Evolutionary conservation across 2,113 vertebrate genomes (phyloP), one percentile per base, ranked within the genome.

Genomic region (Mormoops blainvillei): DNA sequence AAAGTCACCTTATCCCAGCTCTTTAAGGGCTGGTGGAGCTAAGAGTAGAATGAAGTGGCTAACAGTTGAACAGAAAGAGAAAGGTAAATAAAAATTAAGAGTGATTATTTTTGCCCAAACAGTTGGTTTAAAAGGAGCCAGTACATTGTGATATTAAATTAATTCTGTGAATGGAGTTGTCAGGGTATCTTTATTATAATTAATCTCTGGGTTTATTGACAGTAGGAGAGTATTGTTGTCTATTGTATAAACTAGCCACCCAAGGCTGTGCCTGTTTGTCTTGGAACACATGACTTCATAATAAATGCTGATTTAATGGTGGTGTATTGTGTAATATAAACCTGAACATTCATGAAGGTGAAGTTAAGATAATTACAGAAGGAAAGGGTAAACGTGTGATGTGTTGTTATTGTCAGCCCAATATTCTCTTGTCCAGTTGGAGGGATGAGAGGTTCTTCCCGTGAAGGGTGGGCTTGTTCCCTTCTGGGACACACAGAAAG

Each of bases 391-490:
- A 8, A 13, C 52, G 4, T 45, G n/a, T 26, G 78, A 7, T 31
- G 20, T 9, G 5, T 41, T 38, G 2, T 13, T 8, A 3, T 8
- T 56, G 20, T 12, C 63, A 24, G 11, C 45, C 48, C n/a, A 0
- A 33, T 45, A 18, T 31, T 13, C 76, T 50, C 38, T n/a, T 15
- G 45, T 22, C 33, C 8, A 22, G 11, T n/a, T 24, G 2, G 13
- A 89, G 80, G 26, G 18, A 15, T 61, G 16, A 4, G 41, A 41
- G 56, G 43, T 28, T 61, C 45, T 52, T 67, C 54, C 7, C 18
- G 0, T 9, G n/a, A 26, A 11, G 31, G n/a, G 4, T n/a, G 7
- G 12, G 28, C 2, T 2, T 43, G 52, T 5, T 7, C 26, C 43
- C 4, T 36, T 45, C 67, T 19, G 26, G 12, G n/a, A 1, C 22